Conservation (phyloP, 1,140 invertebrate genomes). For the Drosophila rhopaloa region DNA sequence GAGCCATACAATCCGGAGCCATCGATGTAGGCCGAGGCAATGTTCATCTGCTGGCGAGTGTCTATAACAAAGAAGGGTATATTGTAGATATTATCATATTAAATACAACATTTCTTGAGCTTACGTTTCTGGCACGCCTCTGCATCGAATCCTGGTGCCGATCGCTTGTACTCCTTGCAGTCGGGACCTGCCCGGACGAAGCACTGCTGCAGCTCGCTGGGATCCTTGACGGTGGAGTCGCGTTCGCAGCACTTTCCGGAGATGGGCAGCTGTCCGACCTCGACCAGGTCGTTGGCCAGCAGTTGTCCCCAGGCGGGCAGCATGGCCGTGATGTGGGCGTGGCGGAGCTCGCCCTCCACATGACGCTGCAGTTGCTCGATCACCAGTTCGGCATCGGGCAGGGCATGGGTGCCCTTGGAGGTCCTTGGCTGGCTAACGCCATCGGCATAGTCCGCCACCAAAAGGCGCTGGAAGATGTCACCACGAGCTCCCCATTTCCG, state of each 20-base stretch:
- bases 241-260: constrained; percentile 86
- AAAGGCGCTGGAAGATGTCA: constrained; percentile 91
- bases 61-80: constrained; percentile 70
- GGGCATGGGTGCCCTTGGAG: constrained; percentile 85
- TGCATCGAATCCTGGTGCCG: constrained; percentile 88
- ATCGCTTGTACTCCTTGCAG: constrained; percentile 91
- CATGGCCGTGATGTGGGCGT: constrained; percentile 91
- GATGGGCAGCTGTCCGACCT: constrained; percentile 85
- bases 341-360: constrained; percentile 84
- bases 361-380: constrained; percentile 73
- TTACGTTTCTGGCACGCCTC: constrained; percentile 88
- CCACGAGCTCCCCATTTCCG: constrained; percentile 94
- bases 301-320: constrained; percentile 93
- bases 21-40: constrained; percentile 94
- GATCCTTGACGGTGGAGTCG: constrained; percentile 61
- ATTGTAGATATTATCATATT: background rate
- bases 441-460: constrained; percentile 93
- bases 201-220: constrained; percentile 78
- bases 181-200: constrained; percentile 82
- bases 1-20: constrained; percentile 94
- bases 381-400: constrained; percentile 86
- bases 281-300: constrained; percentile 90
- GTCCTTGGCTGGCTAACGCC: constrained; percentile 89
- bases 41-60: constrained; percentile 93
- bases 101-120: background rate